Conservation (phyloP, 2,113 vertebrate species). For the Rattus rattus region DNA sequence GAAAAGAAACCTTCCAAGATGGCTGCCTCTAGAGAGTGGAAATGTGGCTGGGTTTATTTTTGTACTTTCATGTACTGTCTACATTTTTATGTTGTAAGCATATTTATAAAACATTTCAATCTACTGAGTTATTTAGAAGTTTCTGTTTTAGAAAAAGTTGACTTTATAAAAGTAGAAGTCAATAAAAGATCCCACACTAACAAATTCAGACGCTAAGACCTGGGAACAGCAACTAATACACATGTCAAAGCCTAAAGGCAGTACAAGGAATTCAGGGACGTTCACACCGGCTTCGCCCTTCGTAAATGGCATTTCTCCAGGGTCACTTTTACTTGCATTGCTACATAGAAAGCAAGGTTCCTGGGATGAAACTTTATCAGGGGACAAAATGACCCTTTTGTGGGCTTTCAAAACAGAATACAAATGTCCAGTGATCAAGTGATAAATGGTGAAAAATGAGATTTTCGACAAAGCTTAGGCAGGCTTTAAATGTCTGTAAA, state of each 20-base stretch:
- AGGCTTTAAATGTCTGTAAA: conserved; percentile 33
- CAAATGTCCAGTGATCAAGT: conserved; percentile 15
- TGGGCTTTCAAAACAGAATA: conserved; percentile 32
- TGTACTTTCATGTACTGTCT: neutral
- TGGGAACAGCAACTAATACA: neutral
- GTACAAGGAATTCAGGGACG: neutral
- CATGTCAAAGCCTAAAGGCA: conserved; percentile 6
- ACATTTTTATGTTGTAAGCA: neutral
- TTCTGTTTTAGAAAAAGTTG: conserved; percentile 5
- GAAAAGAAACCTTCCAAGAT: conserved; percentile 32
- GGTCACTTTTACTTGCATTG: neutral
- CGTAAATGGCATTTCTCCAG: neutral
- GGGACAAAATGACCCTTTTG: conserved; percentile 28
- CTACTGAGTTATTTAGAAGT: neutral
- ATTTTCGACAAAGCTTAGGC: conserved; percentile 30
- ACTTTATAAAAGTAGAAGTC: neutral
- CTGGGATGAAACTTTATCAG: conserved; percentile 18
- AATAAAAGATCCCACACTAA: neutral
- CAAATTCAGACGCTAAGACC: conserved; percentile 33
- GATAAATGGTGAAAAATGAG: conserved; percentile 50
- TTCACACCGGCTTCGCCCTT: neutral
- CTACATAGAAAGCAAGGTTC: conserved; percentile 26
- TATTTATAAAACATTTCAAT: neutral
- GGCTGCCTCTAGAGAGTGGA: neutral
- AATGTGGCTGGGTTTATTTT: conserved; percentile 2